phyloP scores from a whole-genome alignment of 1,140 invertebrate species.

The Cephus cinctus region DNA sequence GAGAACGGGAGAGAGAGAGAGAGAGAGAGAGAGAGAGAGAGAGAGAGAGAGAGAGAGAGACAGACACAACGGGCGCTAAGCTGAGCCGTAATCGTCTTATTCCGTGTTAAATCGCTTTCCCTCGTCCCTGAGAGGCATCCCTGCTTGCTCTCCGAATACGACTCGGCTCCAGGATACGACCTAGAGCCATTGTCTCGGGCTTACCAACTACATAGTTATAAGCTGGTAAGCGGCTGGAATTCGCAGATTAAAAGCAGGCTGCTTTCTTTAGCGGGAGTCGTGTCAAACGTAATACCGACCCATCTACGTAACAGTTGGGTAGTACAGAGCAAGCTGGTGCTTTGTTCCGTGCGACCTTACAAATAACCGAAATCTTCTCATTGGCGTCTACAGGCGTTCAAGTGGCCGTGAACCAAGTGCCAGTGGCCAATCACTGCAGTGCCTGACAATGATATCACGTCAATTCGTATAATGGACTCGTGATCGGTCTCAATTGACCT shows the following conservation, averaged over 20 bases:
- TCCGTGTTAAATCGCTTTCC: slow-evolving; percentile 45
- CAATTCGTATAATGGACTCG: no score
- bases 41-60: neutral
- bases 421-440: no score
- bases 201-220: slow-evolving; percentile 34
- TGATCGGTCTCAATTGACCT: no score
- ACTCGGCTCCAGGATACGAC: slow-evolving; percentile 21
- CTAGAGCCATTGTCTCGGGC: slow-evolving; percentile 38
- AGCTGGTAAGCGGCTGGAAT: slow-evolving; percentile 29
- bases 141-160: slow-evolving; percentile 15
- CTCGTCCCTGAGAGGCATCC: slow-evolving; percentile 8
- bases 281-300: slow-evolving; percentile 2
- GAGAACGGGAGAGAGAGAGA: neutral
- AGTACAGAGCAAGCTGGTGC: no score
- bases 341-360: no score
- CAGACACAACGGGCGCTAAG: slow-evolving; percentile 33
- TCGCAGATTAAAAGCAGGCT: slow-evolving; percentile 32
- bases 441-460: no score
- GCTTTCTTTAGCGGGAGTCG: slow-evolving; percentile 14
- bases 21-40: neutral
- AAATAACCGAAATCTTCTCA: no score
- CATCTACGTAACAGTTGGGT: no score
- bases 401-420: no score
- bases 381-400: no score
- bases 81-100: slow-evolving; percentile 51